Evolutionary conservation across 1,140 invertebrate species (phyloP).

Genomic region (Trichonephila inaurata): DNA sequence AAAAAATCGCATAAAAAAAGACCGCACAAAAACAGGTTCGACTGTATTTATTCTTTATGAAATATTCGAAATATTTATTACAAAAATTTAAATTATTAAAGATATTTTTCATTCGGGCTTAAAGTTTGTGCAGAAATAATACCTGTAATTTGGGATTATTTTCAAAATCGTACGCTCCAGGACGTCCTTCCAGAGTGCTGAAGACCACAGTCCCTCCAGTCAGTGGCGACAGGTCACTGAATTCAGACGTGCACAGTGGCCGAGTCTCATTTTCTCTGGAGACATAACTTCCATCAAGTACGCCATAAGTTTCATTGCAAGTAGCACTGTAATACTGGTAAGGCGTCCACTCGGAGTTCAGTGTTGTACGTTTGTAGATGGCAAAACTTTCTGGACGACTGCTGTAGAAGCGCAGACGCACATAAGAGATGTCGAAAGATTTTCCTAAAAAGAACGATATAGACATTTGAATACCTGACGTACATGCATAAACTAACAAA

Average conservation of each 20-base stretch:
- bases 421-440: slow-evolving; percentile 98
- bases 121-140: slow-evolving; percentile 15
- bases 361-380: slow-evolving; percentile 91
- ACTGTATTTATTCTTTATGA: too few species aligned
- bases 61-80: too few species aligned
- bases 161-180: slow-evolving; percentile 95
- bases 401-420: slow-evolving; percentile 95
- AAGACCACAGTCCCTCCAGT: slow-evolving; percentile 97
- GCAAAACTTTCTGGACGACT: slow-evolving; percentile 98
- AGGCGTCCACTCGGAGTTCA: slow-evolving; percentile 92
- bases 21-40: too few species aligned
- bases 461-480: background rate
- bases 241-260: slow-evolving; percentile 97
- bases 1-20: too few species aligned
- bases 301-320: slow-evolving; percentile 91
- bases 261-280: slow-evolving; percentile 90
- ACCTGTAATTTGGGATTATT: slow-evolving; percentile 93
- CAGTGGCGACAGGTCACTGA: slow-evolving; percentile 97
- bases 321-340: slow-evolving; percentile 98
- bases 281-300: slow-evolving; percentile 85
- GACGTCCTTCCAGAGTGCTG: slow-evolving; percentile 96
- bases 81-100: too few species aligned
- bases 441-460: slow-evolving; percentile 86
- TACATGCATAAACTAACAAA: too few species aligned
- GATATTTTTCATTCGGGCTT: too few species aligned